Base-by-base conservation (phyloP, 2,113 vertebrate genomes). In the Ceyx cyanopectus region DNA sequence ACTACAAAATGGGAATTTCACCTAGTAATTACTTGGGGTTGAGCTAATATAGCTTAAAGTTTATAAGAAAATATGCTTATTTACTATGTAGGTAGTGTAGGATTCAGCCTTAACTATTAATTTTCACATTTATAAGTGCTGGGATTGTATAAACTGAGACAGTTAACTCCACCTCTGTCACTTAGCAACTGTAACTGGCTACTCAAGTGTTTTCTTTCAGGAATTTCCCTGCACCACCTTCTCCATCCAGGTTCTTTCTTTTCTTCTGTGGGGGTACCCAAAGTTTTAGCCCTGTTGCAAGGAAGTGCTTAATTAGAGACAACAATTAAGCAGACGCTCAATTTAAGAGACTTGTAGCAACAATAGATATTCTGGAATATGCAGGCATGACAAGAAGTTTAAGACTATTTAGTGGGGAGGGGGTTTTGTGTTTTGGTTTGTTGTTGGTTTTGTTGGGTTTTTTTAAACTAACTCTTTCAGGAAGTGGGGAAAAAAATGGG, bases 71-170 rank as follows among this genome's bases (percentile, higher is more conserved):
- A 62, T 29, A 21, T 81, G 21, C 41, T 87, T 94, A 72, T 94
- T 93, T 94, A 87, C 72, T 58, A 1, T 37, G 67, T 70, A 30
- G 54, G 27, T 30, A 93, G 8, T 41, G 7, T 37, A 87, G 87
- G 57, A 81, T 72, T 87, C 79, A 75, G 66, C 57, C 70, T 85
- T 67, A 94, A 90, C 46, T 84, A 80, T 46, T 86, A 57, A 81
- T 95, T 88, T 81, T 69, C 82, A 76, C 24, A 9, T 81, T 84
- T 88, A 1, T 57, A 85, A 87, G 58, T 61, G 48, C 56, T 68
- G 45, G 10, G 62, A 87, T 40, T 82, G 12, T 85, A 67, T 69
- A 65, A 94, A 76, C 53, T 81, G 41, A 91, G 68, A 73, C 62
- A 58, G 67, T 75, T 92, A 62, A 90, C 78, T 60, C 68, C 22